Conservation (phyloP, 2,797 vertebrate genomes). For the Sebastes nivosus region DNA sequence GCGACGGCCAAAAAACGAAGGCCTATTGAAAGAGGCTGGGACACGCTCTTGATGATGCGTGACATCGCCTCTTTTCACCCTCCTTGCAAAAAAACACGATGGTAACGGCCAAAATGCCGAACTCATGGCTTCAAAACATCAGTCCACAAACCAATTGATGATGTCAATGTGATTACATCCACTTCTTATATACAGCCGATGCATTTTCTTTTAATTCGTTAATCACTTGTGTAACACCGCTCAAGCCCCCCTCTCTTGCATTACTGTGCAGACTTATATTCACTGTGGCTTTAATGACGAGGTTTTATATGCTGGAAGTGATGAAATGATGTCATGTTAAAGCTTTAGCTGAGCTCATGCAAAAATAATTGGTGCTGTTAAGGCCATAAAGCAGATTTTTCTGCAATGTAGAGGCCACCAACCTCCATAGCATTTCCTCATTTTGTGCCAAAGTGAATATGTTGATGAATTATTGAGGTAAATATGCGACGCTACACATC, state of each 20-base stretch:
- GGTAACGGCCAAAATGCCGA: too few relatives aligned
- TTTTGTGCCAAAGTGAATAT: neutral
- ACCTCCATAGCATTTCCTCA: neutral
- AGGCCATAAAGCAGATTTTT: neutral
- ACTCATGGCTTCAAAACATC: too few relatives aligned
- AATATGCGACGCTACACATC: neutral
- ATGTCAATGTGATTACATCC: too few relatives aligned
- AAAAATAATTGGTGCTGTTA: neutral
- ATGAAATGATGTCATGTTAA: neutral
- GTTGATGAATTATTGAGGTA: neutral
- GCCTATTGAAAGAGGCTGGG: too few relatives aligned
- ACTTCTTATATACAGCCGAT: too few relatives aligned
- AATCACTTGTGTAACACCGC: neutral
- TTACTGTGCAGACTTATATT: neutral
- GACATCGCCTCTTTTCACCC: too few relatives aligned
- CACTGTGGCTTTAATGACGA: neutral
- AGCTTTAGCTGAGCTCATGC: neutral
- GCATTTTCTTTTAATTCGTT: neutral
- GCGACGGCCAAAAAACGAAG: too few relatives aligned
- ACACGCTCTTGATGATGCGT: too few relatives aligned
- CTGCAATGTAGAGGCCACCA: neutral
- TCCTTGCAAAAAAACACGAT: too few relatives aligned
- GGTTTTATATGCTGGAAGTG: neutral
- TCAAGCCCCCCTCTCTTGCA: neutral
- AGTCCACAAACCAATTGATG: too few relatives aligned